Base-by-base conservation (phyloP, 1,140 invertebrate genomes). In the Spodoptera litura region DNA sequence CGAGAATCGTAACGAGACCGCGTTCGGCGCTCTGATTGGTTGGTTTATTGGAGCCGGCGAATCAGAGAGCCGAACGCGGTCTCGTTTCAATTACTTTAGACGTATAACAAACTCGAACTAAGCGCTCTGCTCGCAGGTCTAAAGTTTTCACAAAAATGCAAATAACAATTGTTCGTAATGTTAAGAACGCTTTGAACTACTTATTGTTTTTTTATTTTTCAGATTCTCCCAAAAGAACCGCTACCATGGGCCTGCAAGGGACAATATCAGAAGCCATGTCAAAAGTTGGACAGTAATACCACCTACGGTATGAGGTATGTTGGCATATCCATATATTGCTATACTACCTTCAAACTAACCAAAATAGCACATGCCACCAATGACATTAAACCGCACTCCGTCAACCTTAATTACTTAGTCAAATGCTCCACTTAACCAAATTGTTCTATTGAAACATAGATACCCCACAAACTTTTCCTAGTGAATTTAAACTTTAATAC, bases 251-350 rank as follows among this genome's bases (percentile, higher is more conserved):
- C 90, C 1, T 89, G 86, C 73, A 88, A 88, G 71, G 89, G 88
- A 0, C 87, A 87, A 44, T 91, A 89, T 66, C 89, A 92, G 80
- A 89, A 87, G 79, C 91, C 90, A 0, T 89, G 88, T 58, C 87
- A 88, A 52, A 85, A 84, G 56, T 53, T 94, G 51, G 90, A 94
- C 6, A 80, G 38, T 9, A 88, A 89, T 76, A 94, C 92, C 0
- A 91, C 89, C 6, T 94, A 94, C 56, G 86, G 76, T 3, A 90
- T 94, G 89, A 94, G 92, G 92, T 93, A 86, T 10, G 10, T 10
- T 59, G 44, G 31, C 15, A 12, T 15, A 49, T 8, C n/a, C 4
- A 27, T 20, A 0, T 53, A 20, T 31, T 64, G 3, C n/a, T n/a
- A 64, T 64, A 11, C 55, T 55, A 5, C 31, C 25, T 11, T 59